Evolutionary conservation across 2,113 vertebrate genomes (phyloP).

Genomic region (Astur gentilis): DNA sequence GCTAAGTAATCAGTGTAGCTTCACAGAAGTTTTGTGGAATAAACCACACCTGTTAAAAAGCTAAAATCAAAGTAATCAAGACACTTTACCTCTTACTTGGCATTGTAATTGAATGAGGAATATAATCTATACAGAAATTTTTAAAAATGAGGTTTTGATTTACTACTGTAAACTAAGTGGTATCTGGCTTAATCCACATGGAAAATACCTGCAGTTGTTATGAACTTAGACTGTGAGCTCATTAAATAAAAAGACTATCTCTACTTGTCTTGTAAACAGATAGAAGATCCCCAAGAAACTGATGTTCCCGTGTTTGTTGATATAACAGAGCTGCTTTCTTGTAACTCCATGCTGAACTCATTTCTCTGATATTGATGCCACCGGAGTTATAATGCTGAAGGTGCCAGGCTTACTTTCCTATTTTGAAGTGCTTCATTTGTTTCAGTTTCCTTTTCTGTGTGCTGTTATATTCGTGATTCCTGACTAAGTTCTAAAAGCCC

Average conservation of each 20-base stretch:
- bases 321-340: not conserved
- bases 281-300: not conserved
- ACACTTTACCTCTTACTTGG: not conserved
- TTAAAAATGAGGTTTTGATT: not conserved
- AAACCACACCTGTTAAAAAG: not conserved
- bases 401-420: not conserved
- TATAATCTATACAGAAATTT: not conserved
- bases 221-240: not conserved
- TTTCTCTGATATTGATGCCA: fast-evolving
- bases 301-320: not conserved
- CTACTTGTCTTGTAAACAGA: not conserved
- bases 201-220: not conserved
- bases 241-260: not conserved
- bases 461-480: fast-evolving
- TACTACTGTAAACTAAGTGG: not conserved
- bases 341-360: fast-evolving
- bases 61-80: not conserved
- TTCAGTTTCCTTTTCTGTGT: not conserved
- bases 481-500: not conserved
- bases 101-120: not conserved
- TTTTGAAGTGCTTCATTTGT: not conserved
- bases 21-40: not conserved
- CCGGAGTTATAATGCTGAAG: not conserved
- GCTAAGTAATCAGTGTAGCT: not conserved
- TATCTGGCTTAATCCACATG: not conserved